phyloP scores from a whole-genome alignment of 2,797 vertebrate species.

The Rhinatrema bivittatum region DNA sequence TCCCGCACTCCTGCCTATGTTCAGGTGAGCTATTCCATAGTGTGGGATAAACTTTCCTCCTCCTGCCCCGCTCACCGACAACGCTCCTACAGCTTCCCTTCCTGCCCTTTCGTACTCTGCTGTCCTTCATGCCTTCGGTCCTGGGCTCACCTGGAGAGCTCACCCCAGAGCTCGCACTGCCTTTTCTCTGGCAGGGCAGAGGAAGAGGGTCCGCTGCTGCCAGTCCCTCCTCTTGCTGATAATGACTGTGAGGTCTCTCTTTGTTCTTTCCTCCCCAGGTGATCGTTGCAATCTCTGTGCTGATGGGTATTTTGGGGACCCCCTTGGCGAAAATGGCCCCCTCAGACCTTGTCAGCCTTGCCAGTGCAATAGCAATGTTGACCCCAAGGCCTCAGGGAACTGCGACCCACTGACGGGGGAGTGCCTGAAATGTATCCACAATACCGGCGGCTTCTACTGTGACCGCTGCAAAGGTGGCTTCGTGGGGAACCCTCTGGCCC shows the following conservation, averaged over 20 bases:
- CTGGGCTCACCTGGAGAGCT: too few relatives aligned
- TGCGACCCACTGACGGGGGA: slow-evolving; percentile 67
- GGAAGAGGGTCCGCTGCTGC: too few relatives aligned
- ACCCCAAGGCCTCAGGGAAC: slow-evolving; percentile 53
- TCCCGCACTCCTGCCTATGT: too few relatives aligned
- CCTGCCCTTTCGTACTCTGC: too few relatives aligned
- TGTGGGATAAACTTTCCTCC: too few relatives aligned
- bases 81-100: too few relatives aligned
- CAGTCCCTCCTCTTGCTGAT: too few relatives aligned
- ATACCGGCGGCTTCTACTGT: slow-evolving; percentile 59
- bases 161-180: too few relatives aligned
- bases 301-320: slow-evolving; percentile 77
- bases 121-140: too few relatives aligned
- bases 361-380: slow-evolving; percentile 64
- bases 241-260: accelerated
- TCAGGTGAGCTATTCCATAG: too few relatives aligned
- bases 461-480: slow-evolving; percentile 62
- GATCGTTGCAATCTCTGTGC: slow-evolving; percentile 70
- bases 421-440: slow-evolving; percentile 65
- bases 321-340: slow-evolving; percentile 43
- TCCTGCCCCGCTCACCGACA: too few relatives aligned
- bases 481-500: slow-evolving; percentile 49
- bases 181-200: too few relatives aligned
- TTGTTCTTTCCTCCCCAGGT: slow-evolving; percentile 43
- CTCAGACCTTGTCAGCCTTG: slow-evolving; percentile 63